phyloP scores from a whole-genome alignment of 2,888 invertebrate species.

The Pristionchus arcanus region DNA sequence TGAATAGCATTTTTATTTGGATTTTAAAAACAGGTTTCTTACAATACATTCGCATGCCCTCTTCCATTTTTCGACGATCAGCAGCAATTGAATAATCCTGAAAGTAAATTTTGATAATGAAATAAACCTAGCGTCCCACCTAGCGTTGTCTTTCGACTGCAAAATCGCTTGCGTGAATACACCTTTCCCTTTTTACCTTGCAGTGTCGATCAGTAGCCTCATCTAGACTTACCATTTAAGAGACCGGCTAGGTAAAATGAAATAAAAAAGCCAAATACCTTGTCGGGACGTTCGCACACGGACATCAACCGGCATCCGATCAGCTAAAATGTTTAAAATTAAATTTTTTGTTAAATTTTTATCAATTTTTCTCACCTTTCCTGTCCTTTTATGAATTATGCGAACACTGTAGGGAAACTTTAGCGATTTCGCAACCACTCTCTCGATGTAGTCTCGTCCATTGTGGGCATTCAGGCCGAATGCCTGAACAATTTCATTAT shows the following conservation, averaged over 20 bases:
- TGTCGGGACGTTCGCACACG: background rate
- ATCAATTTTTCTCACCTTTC: background rate
- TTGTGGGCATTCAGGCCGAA: background rate
- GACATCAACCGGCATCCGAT: conserved; percentile 5
- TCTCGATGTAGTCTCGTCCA: background rate
- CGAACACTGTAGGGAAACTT: background rate
- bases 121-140: too few species aligned
- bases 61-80: background rate
- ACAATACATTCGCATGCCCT: background rate
- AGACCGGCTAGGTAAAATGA: too few species aligned
- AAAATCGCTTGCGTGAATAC: too few species aligned
- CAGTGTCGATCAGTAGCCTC: too few species aligned
- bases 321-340: background rate
- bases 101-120: background rate
- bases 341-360: background rate
- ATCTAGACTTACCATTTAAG: too few species aligned
- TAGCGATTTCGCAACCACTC: background rate
- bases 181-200: too few species aligned
- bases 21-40: background rate
- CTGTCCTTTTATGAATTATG: background rate
- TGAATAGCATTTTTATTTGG: background rate
- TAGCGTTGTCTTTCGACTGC: too few species aligned
- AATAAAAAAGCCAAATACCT: background rate
- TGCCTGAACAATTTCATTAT: background rate
- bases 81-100: background rate